Evolutionary conservation across 2,797 vertebrate species (phyloP), one percentile per base, ranked within the genome.

Genomic region (Cossypha heuglini): DNA sequence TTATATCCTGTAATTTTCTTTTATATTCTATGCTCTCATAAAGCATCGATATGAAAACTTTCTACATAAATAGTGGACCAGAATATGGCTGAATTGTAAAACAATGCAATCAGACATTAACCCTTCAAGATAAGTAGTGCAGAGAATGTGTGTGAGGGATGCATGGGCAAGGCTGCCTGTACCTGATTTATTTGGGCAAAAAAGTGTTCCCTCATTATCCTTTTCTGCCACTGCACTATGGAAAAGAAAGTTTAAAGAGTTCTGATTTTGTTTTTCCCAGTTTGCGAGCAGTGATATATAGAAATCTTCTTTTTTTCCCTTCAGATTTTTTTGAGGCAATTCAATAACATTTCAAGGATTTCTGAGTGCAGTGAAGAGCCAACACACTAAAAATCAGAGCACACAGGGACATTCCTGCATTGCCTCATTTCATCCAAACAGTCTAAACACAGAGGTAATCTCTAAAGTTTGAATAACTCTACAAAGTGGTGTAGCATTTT

Each of bases 341-440:
- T 92, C 25, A 83, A 49, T 63, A 80, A 74, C 20, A 33, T 71
- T 77, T 76, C n/a, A 77, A 72, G 38, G 64, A 61, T 29, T 38
- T 76, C 42, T 71, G 69, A 80, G 29, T 26, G 17, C 67, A 67
- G 19, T n/a, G 38, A 86, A 72, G 42, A 83, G 37, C 42, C 13
- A 83, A 28, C 9, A 54, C 17, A 49, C 29, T 67, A 21, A 80
- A 66, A 87, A 71, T 17, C 26, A 73, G 40, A 72, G 51, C 18
- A 69, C 0, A 0, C 19, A 72, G 13, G 19, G n/a, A 26, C 21
- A 71, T 73, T 87, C 11, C 26, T 52, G 19, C 1, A 0, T 40
- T 74, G 37, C 14, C 37, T 86, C 0, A 0, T 69, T 20, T 52
- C 31, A 83, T 67, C 52, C 42, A 62, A 91, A 68, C 9, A 45